Conservation (phyloP, 2,113 vertebrate genomes). For the Ophiodon elongatus region DNA sequence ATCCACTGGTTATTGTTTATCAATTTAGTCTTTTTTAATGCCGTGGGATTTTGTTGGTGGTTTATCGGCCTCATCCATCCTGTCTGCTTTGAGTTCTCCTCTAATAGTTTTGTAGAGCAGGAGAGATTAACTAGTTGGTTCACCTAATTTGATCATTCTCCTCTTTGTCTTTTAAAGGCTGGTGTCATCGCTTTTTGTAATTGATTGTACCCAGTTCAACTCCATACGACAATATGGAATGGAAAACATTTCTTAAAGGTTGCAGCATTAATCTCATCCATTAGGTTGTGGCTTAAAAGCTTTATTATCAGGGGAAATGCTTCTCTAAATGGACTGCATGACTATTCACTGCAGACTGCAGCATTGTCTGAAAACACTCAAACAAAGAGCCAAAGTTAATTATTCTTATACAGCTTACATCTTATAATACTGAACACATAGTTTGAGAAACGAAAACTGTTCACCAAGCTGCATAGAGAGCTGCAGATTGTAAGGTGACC, state of each 20-base stretch:
- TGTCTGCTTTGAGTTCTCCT: conserved; percentile 6
- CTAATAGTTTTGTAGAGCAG: neutral
- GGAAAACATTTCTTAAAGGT: conserved; percentile 17
- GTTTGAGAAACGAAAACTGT: neutral
- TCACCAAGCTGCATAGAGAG: conserved; percentile 3
- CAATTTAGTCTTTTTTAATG: conserved; percentile 3
- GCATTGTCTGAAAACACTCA: conserved; percentile 27
- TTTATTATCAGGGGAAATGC: conserved; percentile 33
- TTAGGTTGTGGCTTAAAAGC: conserved; percentile 57
- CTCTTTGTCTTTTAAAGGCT: neutral
- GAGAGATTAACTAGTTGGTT: neutral
- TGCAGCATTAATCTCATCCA: conserved; percentile 18
- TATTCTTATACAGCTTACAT: neutral
- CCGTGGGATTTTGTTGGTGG: conserved; percentile 6
- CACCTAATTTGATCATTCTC: neutral
- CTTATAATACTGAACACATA: conserved; percentile 8
- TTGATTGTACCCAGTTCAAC: neutral
- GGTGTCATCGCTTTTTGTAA: neutral
- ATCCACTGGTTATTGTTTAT: conserved; percentile 26
- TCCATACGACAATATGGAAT: neutral
- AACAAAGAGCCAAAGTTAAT: conserved; percentile 33
- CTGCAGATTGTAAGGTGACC: conserved; percentile 14
- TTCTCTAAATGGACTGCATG: conserved; percentile 33
- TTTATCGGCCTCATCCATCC: conserved; percentile 14
- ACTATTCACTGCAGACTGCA: conserved; percentile 13